These are phyloP conservation scores for Neopelma chrysocephalum DNA, from an alignment of 2,797 vertebrate genomes.

Conservation along the genomic window DNA sequence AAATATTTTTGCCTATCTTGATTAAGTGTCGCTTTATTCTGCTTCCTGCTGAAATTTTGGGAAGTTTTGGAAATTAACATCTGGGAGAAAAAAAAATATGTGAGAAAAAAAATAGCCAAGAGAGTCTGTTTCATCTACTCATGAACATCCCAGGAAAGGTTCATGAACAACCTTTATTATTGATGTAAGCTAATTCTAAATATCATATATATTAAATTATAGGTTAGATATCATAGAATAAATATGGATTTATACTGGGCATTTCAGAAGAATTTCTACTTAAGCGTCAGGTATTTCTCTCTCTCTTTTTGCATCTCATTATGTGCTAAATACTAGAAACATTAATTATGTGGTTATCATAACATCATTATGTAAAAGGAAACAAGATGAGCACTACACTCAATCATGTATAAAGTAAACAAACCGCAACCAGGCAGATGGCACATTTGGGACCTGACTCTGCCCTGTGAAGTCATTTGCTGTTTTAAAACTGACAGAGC, in stretches of 20 bases:
- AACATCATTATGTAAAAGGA: constrained; percentile 27
- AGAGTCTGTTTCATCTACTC: neutral
- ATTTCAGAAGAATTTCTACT: neutral
- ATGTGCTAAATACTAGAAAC: neutral
- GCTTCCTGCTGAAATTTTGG: neutral
- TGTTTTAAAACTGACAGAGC: constrained; percentile 9
- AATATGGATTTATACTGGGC: neutral
- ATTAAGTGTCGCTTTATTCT: neutral
- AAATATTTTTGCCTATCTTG: neutral
- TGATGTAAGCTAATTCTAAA: neutral
- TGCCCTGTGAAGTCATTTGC: neutral
- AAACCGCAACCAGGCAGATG: constrained; percentile 31
- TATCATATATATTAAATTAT: neutral
- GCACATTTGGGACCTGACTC: constrained; percentile 42
- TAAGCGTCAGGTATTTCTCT: neutral
- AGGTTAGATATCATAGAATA: neutral
- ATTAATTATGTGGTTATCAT: constrained; percentile 38
- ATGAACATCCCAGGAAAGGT: neutral
- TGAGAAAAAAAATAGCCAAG: neutral
- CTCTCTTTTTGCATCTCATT: neutral
- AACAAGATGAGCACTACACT: neutral
- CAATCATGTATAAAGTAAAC: constrained; percentile 49
- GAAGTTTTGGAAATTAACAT: neutral
- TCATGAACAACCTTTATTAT: neutral
- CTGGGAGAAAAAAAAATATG: accelerated